A percentile compares a stretch with the other conserved stretches of the same genome.
Evolutionary conservation across 2,888 invertebrate genomes (phyloP).

Genomic region (Villa cingulata): DNA sequence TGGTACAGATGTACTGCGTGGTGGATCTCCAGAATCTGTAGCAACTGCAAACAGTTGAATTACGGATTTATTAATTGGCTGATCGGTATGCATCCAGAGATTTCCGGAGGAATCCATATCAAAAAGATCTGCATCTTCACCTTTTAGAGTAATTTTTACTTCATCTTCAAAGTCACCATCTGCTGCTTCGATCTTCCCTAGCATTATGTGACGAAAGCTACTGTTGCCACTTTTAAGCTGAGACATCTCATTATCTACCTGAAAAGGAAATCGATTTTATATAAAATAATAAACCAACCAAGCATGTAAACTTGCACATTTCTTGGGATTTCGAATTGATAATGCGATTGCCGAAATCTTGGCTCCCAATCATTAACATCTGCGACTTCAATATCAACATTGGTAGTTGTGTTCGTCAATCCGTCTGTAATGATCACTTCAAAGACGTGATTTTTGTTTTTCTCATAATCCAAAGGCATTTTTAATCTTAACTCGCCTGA

Average conservation of each 20-base stretch:
- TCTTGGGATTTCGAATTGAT: slow-evolving; percentile 52
- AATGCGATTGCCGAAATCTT: slow-evolving; percentile 72
- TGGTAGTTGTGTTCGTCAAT: slow-evolving; percentile 63
- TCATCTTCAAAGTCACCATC: slow-evolving; percentile 72
- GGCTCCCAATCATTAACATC: slow-evolving; percentile 93
- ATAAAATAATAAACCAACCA: not conserved
- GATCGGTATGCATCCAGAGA: slow-evolving; percentile 45
- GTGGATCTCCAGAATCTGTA: slow-evolving; percentile 72
- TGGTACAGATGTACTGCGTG: slow-evolving; percentile 56
- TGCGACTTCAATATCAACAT: slow-evolving; percentile 64
- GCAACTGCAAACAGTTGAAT: slow-evolving; percentile 71
- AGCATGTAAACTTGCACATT: slow-evolving; percentile 22
- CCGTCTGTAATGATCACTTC: slow-evolving; percentile 68
- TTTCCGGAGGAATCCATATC: slow-evolving; percentile 38
- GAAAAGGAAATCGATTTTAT: slow-evolving; percentile 18
- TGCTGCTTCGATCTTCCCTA: slow-evolving; percentile 65
- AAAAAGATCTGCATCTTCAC: slow-evolving; percentile 46
- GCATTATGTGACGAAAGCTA: slow-evolving; percentile 21
- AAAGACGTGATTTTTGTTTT: slow-evolving; percentile 54
- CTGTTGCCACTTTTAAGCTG: not conserved
- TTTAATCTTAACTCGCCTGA: slow-evolving; percentile 67
- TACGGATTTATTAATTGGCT: slow-evolving; percentile 40
- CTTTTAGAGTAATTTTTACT: slow-evolving; percentile 56
- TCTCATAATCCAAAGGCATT: slow-evolving; percentile 66
- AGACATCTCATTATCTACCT: slow-evolving; percentile 17